Evolutionary conservation across 1,140 invertebrate species (phyloP).

Genomic region (Zaprionus inermis): DNA sequence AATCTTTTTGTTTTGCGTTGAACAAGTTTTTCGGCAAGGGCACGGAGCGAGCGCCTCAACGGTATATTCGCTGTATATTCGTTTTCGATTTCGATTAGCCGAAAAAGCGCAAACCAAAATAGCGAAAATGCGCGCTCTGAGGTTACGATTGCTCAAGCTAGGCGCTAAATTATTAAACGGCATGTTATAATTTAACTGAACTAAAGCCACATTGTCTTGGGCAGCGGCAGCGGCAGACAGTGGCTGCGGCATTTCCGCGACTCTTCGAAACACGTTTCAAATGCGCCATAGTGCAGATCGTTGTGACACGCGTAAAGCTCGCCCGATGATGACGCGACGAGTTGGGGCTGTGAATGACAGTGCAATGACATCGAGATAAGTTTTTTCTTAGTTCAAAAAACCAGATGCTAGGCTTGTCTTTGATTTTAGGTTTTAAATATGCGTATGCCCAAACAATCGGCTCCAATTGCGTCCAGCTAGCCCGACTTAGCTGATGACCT

Average conservation of each 20-base stretch:
- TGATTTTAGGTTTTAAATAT: neutral
- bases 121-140: conserved; percentile 30
- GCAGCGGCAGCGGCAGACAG: conserved; percentile 7
- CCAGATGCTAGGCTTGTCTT: neutral
- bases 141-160: conserved; percentile 22
- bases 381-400: conserved; percentile 2
- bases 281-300: conserved; percentile 51
- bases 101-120: conserved; percentile 7
- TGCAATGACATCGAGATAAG: conserved; percentile 37
- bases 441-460: neutral
- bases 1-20: conserved; percentile 60
- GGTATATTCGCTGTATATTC: conserved; percentile 46
- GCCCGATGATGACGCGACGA: conserved; percentile 6
- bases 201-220: conserved; percentile 26
- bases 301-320: conserved; percentile 10
- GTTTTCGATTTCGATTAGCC: conserved; percentile 51
- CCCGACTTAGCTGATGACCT: neutral
- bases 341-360: conserved; percentile 19
- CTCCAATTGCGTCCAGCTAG: neutral
- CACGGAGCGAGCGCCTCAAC: conserved; percentile 51
- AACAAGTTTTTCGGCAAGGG: conserved; percentile 74
- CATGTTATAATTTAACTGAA: conserved; percentile 28
- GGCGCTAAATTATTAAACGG: conserved; percentile 45
- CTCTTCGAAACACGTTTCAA: conserved; percentile 66
- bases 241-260: conserved; percentile 55